Evolutionary conservation across 2,888 invertebrate genomes (phyloP), one percentile per base, ranked within the genome.

Genomic region (Noctua comes): DNA sequence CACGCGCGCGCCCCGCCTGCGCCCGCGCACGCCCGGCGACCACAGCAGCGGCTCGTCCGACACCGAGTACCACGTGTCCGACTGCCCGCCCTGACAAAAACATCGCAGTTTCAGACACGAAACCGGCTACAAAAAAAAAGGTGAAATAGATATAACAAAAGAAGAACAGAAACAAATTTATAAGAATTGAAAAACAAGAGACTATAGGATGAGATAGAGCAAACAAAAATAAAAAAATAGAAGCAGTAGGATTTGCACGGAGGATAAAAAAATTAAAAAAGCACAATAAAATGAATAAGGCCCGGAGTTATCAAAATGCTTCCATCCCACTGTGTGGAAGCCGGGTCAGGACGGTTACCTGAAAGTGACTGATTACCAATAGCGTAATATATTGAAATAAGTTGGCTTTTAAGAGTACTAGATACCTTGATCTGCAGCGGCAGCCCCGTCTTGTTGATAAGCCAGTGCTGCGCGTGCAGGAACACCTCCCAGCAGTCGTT

Each of bases 361-460:
- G 31, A 59, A 59, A 59, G 8, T 31, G 2, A 59, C 59, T 59
- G 27, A 18, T 59, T 31, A 7, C 1, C 7, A 59, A 59, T 16
- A 59, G 16, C 27, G 27, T 27, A 27, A 6, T 16, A 16, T 27
- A 27, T 59, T 59, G 2, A 16, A 27, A 27, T 59, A 16, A 27
- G 2, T 59, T 27, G 8, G 3, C 6, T 31, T 59, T 62, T 27
- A 62, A 7, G 3, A 62, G 4, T 3, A n/a, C 7, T 31, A 62
- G 1, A 3, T 31, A 66, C 98, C 97, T 98, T 98, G 86, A 98
- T 97, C 93, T 98, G 98, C 85, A 99, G 93, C 6, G 99, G 98
- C 82, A 99, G 95, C 24, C 98, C 98, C 7, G 98, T 98, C 95
- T 98, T 98, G 95, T 99, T 99, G 85, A 99, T 98, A 90, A 99